Conservation (phyloP, 53 echinoderm and acorn worm species). For the Patiria pectinifera region DNA sequence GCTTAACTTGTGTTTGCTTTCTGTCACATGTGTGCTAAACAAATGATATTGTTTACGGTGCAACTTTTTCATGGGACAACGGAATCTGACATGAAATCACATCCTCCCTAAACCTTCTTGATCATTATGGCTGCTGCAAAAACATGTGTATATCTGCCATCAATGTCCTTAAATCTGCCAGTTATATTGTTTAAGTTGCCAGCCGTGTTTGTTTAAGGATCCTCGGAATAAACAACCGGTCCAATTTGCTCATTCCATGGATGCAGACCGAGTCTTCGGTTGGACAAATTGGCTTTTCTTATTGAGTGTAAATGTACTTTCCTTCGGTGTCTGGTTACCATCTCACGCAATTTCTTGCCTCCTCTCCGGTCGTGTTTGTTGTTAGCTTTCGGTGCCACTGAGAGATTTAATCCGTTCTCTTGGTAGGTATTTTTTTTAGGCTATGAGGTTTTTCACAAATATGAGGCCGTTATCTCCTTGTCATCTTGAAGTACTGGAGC, state of each 20-base stretch:
- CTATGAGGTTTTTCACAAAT: too few relatives aligned
- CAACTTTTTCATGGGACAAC: background rate
- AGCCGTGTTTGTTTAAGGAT: slow-evolving; percentile 29
- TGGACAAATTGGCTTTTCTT: background rate
- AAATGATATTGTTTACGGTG: background rate
- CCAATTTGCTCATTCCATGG: slow-evolving; percentile 24
- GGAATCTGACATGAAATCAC: background rate
- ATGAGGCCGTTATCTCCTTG: too few relatives aligned
- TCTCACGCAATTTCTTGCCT: background rate
- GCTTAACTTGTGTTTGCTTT: background rate
- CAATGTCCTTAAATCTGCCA: background rate
- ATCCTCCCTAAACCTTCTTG: background rate
- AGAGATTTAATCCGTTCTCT: too few relatives aligned
- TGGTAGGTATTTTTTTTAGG: too few relatives aligned
- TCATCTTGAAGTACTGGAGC: too few relatives aligned
- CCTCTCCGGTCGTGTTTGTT: background rate
- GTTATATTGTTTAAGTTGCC: background rate
- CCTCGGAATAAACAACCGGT: slow-evolving; percentile 12
- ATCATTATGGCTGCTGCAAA: background rate
- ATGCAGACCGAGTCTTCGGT: background rate
- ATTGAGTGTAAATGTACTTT: background rate
- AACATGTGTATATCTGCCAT: slow-evolving; percentile 1
- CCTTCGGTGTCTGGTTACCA: background rate
- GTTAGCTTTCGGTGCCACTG: background rate
- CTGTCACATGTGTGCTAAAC: background rate